phyloP scores from a whole-genome alignment of 2,797 vertebrate species.

The Limosa lapponica region DNA sequence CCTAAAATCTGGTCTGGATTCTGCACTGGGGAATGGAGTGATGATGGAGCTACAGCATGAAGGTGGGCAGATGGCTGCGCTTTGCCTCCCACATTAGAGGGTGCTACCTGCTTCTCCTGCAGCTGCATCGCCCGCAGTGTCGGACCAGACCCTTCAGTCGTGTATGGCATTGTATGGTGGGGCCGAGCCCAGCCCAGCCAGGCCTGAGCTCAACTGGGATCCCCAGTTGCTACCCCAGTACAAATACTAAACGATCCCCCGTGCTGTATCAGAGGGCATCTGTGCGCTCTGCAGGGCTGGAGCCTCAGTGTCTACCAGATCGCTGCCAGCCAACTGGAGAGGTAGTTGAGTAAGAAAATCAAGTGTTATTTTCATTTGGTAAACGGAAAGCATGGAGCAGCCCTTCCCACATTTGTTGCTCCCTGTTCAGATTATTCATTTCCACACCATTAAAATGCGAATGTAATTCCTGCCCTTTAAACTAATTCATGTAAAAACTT shows the following conservation, averaged over 20 bases:
- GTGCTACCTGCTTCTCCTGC: background rate
- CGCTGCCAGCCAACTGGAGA: background rate
- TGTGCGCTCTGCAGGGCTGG: background rate
- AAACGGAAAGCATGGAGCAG: background rate
- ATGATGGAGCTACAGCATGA: background rate
- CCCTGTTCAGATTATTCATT: constrained; percentile 26
- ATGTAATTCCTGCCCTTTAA: constrained; percentile 39
- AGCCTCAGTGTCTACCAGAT: background rate
- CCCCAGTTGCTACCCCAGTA: background rate
- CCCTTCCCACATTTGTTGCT: constrained; percentile 21
- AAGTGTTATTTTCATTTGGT: background rate
- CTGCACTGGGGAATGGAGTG: background rate
- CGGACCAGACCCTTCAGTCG: accelerated
- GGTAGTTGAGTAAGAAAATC: background rate
- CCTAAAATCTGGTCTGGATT: background rate
- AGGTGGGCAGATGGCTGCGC: background rate
- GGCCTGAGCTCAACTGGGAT: background rate
- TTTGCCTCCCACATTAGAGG: background rate
- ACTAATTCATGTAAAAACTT: constrained; percentile 38
- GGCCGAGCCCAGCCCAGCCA: background rate
- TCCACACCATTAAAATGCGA: constrained; percentile 22
- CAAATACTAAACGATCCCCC: background rate
- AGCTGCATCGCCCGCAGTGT: background rate
- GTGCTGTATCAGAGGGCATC: background rate
- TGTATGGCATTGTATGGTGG: background rate